These are phyloP conservation scores for Metopolophium dirhodum DNA, from an alignment of 1,140 invertebrate species.

Conservation along the genomic window DNA sequence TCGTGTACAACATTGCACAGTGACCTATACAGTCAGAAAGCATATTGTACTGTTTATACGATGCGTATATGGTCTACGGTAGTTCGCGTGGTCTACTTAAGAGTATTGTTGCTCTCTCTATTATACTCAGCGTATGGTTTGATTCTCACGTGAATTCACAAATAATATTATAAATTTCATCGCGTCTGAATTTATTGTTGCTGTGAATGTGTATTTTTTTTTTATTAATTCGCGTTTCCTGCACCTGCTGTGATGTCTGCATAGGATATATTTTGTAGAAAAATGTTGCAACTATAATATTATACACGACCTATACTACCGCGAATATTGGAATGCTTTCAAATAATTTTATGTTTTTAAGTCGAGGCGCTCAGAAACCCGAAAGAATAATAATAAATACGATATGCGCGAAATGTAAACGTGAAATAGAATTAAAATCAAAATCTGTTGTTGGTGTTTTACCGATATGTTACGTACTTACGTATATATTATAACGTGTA, in stretches of 20 bases:
- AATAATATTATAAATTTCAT: no score
- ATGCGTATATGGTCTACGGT: neutral
- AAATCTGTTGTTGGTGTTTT: neutral
- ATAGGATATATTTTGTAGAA: no score
- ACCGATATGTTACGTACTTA: neutral
- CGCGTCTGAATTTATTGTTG: no score
- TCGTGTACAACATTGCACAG: neutral
- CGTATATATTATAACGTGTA: neutral
- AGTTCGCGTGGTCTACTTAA: neutral
- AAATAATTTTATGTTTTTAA: no score
- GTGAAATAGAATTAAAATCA: neutral
- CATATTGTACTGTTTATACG: neutral
- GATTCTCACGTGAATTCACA: no score
- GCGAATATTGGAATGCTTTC: no score
- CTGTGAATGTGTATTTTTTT: no score
- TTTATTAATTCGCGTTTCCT: no score
- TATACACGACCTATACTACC: no score
- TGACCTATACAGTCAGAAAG: neutral
- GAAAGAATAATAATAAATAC: neutral
- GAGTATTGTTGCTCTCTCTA: neutral
- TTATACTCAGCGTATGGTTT: no score
- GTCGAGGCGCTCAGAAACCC: neutral
- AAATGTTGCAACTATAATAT: no score
- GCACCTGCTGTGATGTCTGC: no score
- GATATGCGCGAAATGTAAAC: neutral